Conservation (phyloP, 2,797 vertebrate genomes). For the Anisognathus igniventris region DNA sequence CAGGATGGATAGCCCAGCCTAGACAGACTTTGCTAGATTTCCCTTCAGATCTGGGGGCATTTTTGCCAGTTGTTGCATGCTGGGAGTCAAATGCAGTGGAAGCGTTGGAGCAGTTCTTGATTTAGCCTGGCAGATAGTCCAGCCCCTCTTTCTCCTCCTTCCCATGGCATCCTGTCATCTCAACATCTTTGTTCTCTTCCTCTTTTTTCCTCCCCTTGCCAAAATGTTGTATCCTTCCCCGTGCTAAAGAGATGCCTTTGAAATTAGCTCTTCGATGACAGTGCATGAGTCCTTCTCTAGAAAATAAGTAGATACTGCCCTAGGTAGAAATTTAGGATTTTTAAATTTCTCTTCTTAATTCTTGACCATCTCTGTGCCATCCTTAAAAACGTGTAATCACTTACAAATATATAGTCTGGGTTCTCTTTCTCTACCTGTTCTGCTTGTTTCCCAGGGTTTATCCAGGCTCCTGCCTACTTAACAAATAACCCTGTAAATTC, state of each 20-base stretch:
- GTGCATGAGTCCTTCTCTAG: background rate
- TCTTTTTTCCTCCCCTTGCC: background rate
- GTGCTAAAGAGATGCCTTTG: background rate
- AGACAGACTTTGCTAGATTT: background rate
- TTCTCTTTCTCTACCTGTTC: background rate
- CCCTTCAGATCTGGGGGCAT: background rate
- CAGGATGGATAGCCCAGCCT: slow-evolving; percentile 45
- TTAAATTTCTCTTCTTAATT: background rate
- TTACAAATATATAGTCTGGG: background rate
- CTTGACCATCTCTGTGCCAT: background rate
- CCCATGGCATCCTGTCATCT: background rate
- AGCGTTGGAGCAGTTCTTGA: background rate
- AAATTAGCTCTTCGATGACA: background rate
- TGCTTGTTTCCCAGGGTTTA: background rate
- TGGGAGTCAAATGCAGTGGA: background rate
- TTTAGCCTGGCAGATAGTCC: slow-evolving; percentile 19
- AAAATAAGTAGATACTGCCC: background rate
- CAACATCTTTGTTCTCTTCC: background rate
- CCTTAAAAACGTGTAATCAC: background rate
- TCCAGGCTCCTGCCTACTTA: background rate
- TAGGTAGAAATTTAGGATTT: background rate
- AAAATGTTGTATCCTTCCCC: background rate
- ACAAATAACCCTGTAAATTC: background rate
- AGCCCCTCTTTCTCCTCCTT: background rate
- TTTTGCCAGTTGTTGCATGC: slow-evolving; percentile 27